Evolutionary conservation across 2,888 invertebrate species (phyloP), one percentile per base, ranked within the genome.

Genomic region (Melangyna quadrimaculata): DNA sequence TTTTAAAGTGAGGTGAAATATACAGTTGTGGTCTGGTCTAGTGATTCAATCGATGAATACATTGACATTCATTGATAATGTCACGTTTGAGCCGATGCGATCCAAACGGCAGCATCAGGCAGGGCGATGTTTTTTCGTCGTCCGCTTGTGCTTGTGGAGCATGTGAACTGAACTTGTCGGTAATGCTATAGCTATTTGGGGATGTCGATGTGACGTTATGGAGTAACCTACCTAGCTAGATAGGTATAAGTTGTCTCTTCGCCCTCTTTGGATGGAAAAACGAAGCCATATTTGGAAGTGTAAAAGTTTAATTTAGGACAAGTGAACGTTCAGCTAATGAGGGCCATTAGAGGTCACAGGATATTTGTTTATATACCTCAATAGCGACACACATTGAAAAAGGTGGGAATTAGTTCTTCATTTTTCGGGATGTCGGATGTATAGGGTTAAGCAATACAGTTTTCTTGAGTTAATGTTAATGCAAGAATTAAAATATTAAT

Each of bases 31-130:
- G 57, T 53, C 80, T 67, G 61, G 19, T 19, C 81, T 73, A 29
- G 72, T 81, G 86, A 86, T 86, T 80, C 81, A 77, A 86, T 81
- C 86, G 86, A 86, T 86, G 86, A 86, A 86, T 86, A 81, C 86
- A 86, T 86, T 86, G 86, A 86, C 86, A 86, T 86, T 86, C 86
- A 73, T 77, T 81, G 86, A 86, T 86, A 86, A 73, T 81, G 86
- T 86, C 86, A 86, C 86, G 77, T 81, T 73, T 77, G 86, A 86
- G 73, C 43, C 57, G 81, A 67, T 61, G 35, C 57, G 81, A 67
- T 61, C 22, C 24, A 48, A 74, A 53, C 35, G 63, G 69, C 29
- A 5, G 29, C 12, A 22, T 12, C 5, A 57, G 51, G 32, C 10
- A n/a, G 9, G 69, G n/a, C 29, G 17, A n/a, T 37, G 32, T n/a